Evolutionary conservation across 92 coral and sea anemone species (phyloP), one percentile per base, ranked within the genome.

Genomic region (Heliopora coerulea): DNA sequence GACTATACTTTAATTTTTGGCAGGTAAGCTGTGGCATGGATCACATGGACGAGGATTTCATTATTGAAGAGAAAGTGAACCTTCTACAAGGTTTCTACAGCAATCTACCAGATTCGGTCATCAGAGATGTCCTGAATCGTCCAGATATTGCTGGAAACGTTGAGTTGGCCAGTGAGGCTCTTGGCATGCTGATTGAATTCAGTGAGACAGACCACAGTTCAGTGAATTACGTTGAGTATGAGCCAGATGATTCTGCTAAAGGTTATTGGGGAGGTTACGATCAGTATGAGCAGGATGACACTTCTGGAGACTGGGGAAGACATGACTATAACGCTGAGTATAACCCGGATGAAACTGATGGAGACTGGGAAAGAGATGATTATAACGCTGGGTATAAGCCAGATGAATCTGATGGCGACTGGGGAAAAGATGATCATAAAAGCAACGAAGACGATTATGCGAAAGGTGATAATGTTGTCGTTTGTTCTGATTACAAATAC

Each of bases 121-220:
- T 31, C 6, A 31, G 23, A 30, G 67, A 34, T 61, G 67, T 31
- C 42, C 23, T 61, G 14, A 30, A 61, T 31, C 67, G 11, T 61
- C 33, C 42, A 41, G 67, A 61, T 34, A 35, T 35, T 61, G 25
- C 20, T 61, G 42, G 67, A 15, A 14, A 30, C 24, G 19, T 61
- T 18, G 42, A 30, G 44, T 31, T 46, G 52, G 52, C 52, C 14
- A 46, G 52, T 46, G 52, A 15, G 52, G 52, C n/a, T 8, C 52
- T 46, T 37, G 11, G 42, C 11, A 37, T 11, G 11, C 42, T 37
- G 6, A 37, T 37, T 4, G 42, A 37, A n/a, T 46, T 46, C 3
- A n/a, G n/a, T 46, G 52, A 46, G 52, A 10, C n/a, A 46, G n/a
- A 15, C n/a, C 14, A 46, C 15, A 15, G n/a, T n/a, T 46, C 15